phyloP scores from a whole-genome alignment of 92 coral and sea anemone species.

The Porites cylindrica region DNA sequence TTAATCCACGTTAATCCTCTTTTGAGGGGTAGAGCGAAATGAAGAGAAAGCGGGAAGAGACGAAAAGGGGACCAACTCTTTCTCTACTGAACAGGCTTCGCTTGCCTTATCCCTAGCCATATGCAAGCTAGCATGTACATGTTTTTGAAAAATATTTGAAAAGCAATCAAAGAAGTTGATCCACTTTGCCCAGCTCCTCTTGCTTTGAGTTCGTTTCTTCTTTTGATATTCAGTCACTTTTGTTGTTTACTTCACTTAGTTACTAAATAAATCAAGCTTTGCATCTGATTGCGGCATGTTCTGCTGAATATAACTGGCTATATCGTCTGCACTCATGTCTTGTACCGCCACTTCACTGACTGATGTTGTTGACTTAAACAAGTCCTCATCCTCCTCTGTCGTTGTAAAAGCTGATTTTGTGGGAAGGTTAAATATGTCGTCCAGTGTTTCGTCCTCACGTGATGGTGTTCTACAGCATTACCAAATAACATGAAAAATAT shows the following conservation, averaged over 20 bases:
- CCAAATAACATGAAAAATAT: not conserved
- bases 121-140: no score
- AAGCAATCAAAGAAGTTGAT: no score
- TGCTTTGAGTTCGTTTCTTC: no score
- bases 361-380: constrained; percentile 66
- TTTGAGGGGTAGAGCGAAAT: no score
- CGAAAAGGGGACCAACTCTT: no score
- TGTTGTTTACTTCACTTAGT: constrained; percentile 18
- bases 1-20: no score
- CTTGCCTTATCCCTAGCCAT: no score
- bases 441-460: constrained; percentile 85
- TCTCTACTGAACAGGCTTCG: no score
- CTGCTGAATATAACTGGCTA: constrained; percentile 92
- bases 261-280: constrained; percentile 77
- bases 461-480: constrained; percentile 62
- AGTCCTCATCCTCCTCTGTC: constrained; percentile 89
- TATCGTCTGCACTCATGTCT: constrained; percentile 86
- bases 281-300: constrained; percentile 71
- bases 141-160: no score
- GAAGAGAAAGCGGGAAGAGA: no score
- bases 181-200: no score
- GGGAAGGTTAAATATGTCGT: constrained; percentile 88
- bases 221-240: no score
- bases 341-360: constrained; percentile 26
- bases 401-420: constrained; percentile 65